Conservation (phyloP, 2,113 vertebrate species). For the Amia ocellicauda region DNA sequence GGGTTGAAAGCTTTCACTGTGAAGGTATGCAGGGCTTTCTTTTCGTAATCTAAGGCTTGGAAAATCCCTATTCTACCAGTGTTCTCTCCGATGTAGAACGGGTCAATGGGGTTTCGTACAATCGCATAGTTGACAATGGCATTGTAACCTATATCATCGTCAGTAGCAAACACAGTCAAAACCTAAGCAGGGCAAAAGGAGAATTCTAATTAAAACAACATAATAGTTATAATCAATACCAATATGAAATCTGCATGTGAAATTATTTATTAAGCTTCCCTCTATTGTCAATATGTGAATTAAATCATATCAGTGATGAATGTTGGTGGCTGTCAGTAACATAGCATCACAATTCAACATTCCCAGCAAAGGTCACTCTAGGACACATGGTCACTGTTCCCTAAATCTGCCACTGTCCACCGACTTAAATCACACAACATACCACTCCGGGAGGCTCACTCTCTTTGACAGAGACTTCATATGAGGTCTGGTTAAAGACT, state of each 20-base stretch:
- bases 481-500: conserved; percentile 35
- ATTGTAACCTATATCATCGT: conserved; percentile 45
- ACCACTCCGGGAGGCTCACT: conserved; percentile 49
- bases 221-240: no score
- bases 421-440: not conserved
- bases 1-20: conserved; percentile 46
- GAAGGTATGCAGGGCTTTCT: conserved; percentile 23
- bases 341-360: no score
- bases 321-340: no score
- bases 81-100: conserved; percentile 41
- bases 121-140: conserved; percentile 43
- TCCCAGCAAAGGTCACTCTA: no score
- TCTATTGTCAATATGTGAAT: no score
- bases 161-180: conserved; percentile 41
- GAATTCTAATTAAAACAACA: not conserved
- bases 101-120: conserved; percentile 26
- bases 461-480: conserved; percentile 37
- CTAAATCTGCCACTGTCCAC: not conserved
- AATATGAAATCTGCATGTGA: no score
- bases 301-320: no score
- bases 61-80: conserved; percentile 44
- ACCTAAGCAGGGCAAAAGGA: conserved; percentile 33
- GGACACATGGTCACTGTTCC: no score
- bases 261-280: no score
- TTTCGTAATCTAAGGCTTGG: conserved; percentile 48